Percentiles rank a stretch among this genome's conserved stretches.
Conservation (phyloP, 2,113 vertebrate species). For the Triplophysa tibetana region DNA sequence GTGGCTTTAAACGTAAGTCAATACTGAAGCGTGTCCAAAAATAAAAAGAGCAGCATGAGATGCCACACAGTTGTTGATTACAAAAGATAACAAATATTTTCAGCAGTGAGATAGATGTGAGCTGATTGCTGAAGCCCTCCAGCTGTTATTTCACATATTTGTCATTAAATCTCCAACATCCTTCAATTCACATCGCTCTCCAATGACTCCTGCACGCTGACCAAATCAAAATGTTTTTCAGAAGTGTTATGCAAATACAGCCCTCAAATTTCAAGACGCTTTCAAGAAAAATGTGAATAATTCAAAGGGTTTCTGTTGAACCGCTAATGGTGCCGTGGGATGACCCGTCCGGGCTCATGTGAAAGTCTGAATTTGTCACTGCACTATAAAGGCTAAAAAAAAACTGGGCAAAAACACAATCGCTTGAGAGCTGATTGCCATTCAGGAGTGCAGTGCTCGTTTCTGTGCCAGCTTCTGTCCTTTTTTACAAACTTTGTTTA, state of each 20-base stretch:
- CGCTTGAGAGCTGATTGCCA: constrained; percentile 4
- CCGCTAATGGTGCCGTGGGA: constrained; percentile 5
- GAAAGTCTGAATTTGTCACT: not conserved
- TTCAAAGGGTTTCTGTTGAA: constrained; percentile 17
- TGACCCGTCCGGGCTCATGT: constrained; percentile 15
- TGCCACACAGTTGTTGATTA: constrained; percentile 8
- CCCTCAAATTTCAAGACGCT: not conserved
- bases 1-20: not conserved
- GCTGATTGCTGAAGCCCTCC: constrained; percentile 23
- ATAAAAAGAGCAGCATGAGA: constrained; percentile 12
- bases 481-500: constrained; percentile 26
- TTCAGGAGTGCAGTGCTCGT: not conserved
- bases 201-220: not conserved
- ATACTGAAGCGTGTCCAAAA: not conserved
- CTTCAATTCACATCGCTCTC: not conserved
- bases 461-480: constrained; percentile 3
- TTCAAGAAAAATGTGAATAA: constrained; percentile 22
- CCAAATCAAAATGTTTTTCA: constrained; percentile 20
- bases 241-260: constrained; percentile 25
- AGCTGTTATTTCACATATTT: constrained; percentile 10
- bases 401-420: not conserved
- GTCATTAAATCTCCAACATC: not conserved
- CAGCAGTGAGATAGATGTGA: not conserved
- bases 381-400: constrained; percentile 5
- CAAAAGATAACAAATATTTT: not conserved